Conservation (phyloP, 1,140 invertebrate species). For the Grapholita molesta region DNA sequence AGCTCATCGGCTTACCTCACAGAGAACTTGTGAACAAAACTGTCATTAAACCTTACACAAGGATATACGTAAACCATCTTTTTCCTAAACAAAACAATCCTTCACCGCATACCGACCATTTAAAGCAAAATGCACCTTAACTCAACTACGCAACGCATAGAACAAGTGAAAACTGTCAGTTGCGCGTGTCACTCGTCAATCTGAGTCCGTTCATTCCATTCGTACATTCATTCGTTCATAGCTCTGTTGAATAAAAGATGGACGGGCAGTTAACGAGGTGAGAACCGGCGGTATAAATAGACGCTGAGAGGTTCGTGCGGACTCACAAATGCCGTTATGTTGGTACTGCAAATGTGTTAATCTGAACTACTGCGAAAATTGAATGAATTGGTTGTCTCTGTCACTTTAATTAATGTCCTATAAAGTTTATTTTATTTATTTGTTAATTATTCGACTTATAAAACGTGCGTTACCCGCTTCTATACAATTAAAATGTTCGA, state of each 20-base stretch:
- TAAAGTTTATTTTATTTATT: no score
- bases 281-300: slow-evolving; percentile 9
- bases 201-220: slow-evolving; percentile 11
- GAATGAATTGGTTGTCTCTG: no score
- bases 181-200: neutral
- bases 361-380: no score
- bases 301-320: neutral
- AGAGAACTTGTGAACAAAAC: neutral
- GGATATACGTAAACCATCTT: neutral
- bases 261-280: slow-evolving; percentile 13
- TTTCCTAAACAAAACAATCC: slow-evolving; percentile 12
- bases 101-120: neutral
- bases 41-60: slow-evolving; percentile 5
- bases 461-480: no score
- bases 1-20: neutral
- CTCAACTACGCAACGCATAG: neutral
- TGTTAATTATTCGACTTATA: no score
- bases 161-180: neutral
- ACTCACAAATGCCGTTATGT: neutral
- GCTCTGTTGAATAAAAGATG: slow-evolving; percentile 17
- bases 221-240: slow-evolving; percentile 18
- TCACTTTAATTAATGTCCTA: no score
- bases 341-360: neutral
- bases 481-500: no score
- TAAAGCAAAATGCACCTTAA: neutral